These are phyloP conservation scores for Paralvinella palmiformis DNA, from an alignment of 1,140 invertebrate genomes.

Conservation along the genomic window DNA sequence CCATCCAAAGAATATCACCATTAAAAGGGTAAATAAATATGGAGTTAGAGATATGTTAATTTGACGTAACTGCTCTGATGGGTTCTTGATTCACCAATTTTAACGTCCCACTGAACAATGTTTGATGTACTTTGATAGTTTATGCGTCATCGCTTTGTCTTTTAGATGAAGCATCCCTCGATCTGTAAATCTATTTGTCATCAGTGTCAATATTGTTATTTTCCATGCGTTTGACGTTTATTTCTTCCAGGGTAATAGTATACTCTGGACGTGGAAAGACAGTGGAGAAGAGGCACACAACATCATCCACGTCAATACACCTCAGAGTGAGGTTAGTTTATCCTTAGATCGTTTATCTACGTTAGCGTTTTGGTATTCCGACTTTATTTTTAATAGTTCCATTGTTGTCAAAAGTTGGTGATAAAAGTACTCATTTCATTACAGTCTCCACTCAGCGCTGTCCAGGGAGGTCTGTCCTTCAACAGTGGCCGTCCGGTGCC, in stretches of 20 bases:
- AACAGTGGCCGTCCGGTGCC: constrained; percentile 44
- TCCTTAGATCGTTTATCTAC: too few relatives aligned
- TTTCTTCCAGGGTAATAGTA: constrained; percentile 38
- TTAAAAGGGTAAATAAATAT: constrained; percentile 34
- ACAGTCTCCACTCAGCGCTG: constrained; percentile 39
- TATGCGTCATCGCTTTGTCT: too few relatives aligned
- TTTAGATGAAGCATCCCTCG: too few relatives aligned
- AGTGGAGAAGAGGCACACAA: constrained; percentile 39
- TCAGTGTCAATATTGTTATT: not conserved
- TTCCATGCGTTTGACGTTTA: not conserved
- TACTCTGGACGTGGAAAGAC: constrained; percentile 47
- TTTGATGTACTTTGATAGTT: too few relatives aligned
- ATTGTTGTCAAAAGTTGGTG: too few relatives aligned
- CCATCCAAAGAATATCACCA: constrained; percentile 37
- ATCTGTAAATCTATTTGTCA: too few relatives aligned
- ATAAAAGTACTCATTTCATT: constrained; percentile 2
- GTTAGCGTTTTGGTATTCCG: too few relatives aligned
- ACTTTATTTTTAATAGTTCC: too few relatives aligned
- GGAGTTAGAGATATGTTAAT: too few relatives aligned
- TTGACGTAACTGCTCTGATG: too few relatives aligned
- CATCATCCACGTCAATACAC: constrained; percentile 47
- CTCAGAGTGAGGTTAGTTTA: constrained; percentile 38
- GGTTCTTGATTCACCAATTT: too few relatives aligned
- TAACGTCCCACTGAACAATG: too few relatives aligned
- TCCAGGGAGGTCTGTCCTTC: constrained; percentile 42